Conservation (phyloP, 1,140 invertebrate genomes). For the Trinorchestia longiramus region DNA sequence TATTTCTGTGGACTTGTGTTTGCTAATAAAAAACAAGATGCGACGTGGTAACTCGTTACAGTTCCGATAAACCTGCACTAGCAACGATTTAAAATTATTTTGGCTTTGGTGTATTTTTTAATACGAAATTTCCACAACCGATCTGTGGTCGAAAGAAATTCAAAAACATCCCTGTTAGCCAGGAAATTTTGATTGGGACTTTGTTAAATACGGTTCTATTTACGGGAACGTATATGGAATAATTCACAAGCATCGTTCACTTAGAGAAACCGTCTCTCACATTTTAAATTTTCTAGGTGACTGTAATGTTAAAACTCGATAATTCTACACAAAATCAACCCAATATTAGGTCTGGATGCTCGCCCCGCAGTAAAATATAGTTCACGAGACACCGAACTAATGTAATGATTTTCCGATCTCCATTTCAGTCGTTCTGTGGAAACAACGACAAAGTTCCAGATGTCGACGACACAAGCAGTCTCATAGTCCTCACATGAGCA, state of each 20-base stretch:
- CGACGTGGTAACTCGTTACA: background rate
- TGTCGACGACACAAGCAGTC: background rate
- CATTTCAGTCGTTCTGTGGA: background rate
- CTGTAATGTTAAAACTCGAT: background rate
- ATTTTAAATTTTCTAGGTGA: background rate
- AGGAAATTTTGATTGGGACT: background rate
- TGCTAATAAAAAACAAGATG: too few species aligned
- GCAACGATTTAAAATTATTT: background rate
- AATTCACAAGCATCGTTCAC: background rate
- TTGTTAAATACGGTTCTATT: background rate
- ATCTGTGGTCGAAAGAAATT: background rate
- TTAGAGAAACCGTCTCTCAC: background rate
- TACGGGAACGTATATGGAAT: background rate
- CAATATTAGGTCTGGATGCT: background rate
- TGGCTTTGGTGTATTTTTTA: background rate
- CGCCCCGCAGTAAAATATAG: background rate
- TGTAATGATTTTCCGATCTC: background rate
- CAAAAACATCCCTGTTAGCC: background rate
- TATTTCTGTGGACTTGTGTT: background rate
- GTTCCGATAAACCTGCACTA: background rate
- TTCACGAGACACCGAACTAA: too few species aligned
- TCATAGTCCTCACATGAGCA: too few species aligned
- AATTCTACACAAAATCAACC: background rate
- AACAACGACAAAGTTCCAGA: background rate
- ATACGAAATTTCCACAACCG: background rate